Conservation (phyloP, 2,888 invertebrate species). For the Pterostichus madidus region DNA sequence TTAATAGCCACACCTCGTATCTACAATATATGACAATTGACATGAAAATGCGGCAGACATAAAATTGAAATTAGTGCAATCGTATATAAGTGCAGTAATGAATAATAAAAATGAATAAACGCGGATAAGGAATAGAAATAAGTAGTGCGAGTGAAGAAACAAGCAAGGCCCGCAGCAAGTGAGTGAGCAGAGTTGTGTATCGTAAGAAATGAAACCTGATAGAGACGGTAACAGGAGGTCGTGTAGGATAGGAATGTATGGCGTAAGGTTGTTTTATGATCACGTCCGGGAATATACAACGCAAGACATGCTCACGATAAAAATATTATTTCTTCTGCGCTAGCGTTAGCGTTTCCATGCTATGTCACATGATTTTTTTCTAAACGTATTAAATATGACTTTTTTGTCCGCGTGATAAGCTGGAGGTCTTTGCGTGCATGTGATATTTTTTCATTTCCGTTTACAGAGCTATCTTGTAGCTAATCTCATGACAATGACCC, state of each 20-base stretch:
- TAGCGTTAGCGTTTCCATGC: slow-evolving; percentile 19
- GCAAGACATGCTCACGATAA: slow-evolving; percentile 49
- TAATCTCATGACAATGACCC: slow-evolving; percentile 59
- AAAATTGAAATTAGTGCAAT: too few species aligned
- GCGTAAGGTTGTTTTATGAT: slow-evolving; percentile 59
- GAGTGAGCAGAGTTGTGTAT: not conserved
- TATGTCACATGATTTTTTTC: slow-evolving; percentile 52
- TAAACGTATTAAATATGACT: slow-evolving; percentile 27
- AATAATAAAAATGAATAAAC: too few species aligned
- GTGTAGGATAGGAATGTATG: slow-evolving; percentile 51
- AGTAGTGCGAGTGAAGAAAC: not conserved
- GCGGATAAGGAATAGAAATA: too few species aligned
- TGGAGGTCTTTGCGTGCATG: slow-evolving; percentile 56
- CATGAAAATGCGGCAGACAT: too few species aligned
- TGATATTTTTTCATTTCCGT: slow-evolving; percentile 57
- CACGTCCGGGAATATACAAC: slow-evolving; percentile 56
- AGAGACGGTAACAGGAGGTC: slow-evolving; percentile 51
- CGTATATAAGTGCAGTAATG: too few species aligned
- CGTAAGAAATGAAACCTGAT: slow-evolving; percentile 51
- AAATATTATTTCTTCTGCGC: slow-evolving; percentile 41
- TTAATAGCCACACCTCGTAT: too few species aligned
- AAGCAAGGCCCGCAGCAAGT: not conserved
- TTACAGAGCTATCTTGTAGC: slow-evolving; percentile 40
- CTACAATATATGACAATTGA: too few species aligned
- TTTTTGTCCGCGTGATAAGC: slow-evolving; percentile 42